Base-by-base conservation (phyloP, 2,888 invertebrate genomes). In the Andrena fulva region DNA sequence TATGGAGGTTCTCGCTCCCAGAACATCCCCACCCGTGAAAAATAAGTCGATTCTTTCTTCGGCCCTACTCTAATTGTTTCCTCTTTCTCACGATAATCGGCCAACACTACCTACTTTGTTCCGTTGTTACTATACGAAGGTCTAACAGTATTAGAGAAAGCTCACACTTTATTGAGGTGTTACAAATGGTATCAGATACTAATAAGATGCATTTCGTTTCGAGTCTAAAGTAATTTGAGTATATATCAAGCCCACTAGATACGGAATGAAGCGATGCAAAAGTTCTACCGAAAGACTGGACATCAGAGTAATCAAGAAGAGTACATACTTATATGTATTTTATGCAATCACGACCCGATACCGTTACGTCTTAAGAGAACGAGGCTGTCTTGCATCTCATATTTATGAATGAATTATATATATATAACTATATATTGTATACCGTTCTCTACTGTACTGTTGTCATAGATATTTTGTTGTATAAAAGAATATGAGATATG, bases 381-480 rank as follows among this genome's bases (percentile, higher is more conserved):
- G 86, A 87, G 87, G 84, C 87, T 89, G 88, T 91, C 89, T 90
- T 90, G 89, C 88, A 90, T 91, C 90, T 89, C 88, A 87, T 89
- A 89, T 89, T 90, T 89, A 88, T 86, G 87, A 90, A 90, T 89
- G 90, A 91, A 89, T 85, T 90, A 90, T 88, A 87, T 86, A 42
- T 42, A 89, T 89, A 89, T 89, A 87, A 89, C 84, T 85, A 91
- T 91, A 90, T 91, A 91, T 92, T 91, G 91, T 92, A 90, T 90
- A 92, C 90, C 91, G 89, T 92, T 91, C 90, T 92, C 89, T 89
- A 91, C 89, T 91, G 91, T 92, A 93, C 90, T 91, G 91, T 92
- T 91, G 91, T 92, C 91, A 92, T 93, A 92, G 93, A 91, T 93
- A 93, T 93, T 93, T 93, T 93, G 91, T 93, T 93, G 93, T 93